Conservation (phyloP, 2,888 invertebrate genomes). For the Pediacus dermestoides region DNA sequence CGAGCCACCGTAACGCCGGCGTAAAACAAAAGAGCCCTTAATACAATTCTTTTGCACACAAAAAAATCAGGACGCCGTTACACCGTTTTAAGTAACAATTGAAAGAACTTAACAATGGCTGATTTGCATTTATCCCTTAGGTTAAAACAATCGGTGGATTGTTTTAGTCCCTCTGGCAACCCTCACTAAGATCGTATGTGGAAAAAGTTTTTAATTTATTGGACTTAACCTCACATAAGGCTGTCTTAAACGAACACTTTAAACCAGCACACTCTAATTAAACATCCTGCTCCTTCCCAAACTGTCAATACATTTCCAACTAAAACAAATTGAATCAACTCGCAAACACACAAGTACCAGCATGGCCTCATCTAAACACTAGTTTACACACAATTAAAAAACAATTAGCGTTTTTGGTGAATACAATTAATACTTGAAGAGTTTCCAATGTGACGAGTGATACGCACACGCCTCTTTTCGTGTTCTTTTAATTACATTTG, state of each 20-base stretch:
- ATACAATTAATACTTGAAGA: conserved; percentile 4
- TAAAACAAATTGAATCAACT: conserved; percentile 3
- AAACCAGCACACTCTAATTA: no score
- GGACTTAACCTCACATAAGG: no score
- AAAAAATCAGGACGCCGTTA: conserved; percentile 38
- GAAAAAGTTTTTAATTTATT: no score
- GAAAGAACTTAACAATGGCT: conserved; percentile 42
- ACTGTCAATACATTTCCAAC: no score
- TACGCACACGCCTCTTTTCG: conserved; percentile 2
- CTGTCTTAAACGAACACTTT: no score
- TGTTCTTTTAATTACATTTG: conserved; percentile 5
- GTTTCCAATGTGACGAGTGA: no score
- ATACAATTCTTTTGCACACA: conserved; percentile 38
- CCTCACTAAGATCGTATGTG: no score
- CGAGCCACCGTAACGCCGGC: conserved; percentile 40
- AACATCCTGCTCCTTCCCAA: no score
- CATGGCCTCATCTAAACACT: conserved; percentile 1
- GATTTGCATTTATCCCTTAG: conserved; percentile 45
- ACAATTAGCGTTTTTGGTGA: conserved; percentile 4
- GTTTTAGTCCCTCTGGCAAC: conserved; percentile 17
- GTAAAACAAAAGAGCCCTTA: conserved; percentile 42
- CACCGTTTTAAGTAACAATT: conserved; percentile 43
- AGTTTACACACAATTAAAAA: conserved; percentile 4
- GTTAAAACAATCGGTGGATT: conserved; percentile 39
- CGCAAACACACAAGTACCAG: conserved; percentile 6